Conservation (phyloP, 2,888 invertebrate species). For the Melinaea marsaeus region DNA sequence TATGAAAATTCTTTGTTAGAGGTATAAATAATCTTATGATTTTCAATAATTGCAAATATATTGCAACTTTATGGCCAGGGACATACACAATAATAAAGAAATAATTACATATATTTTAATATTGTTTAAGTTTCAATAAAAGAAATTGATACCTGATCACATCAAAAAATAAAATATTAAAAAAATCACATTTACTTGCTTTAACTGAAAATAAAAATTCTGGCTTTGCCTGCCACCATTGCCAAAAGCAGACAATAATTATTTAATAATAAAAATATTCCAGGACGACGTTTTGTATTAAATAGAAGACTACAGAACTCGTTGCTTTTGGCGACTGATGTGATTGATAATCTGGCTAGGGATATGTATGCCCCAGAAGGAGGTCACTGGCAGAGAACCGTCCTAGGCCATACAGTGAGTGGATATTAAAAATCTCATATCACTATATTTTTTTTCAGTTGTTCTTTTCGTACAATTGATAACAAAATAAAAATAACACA, state of each 20-base stretch:
- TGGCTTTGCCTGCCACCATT: not conserved
- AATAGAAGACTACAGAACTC: slow-evolving; percentile 43
- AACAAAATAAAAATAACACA: not conserved
- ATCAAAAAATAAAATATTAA: no score
- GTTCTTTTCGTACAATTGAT: not conserved
- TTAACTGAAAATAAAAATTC: slow-evolving; percentile 10
- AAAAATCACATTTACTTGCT: not conserved
- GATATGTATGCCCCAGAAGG: slow-evolving; percentile 42
- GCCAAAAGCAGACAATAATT: slow-evolving; percentile 38
- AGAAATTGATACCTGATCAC: no score
- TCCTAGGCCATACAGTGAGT: slow-evolving; percentile 54
- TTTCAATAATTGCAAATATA: no score
- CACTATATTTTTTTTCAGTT: not conserved
- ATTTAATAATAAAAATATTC: slow-evolving; percentile 5
- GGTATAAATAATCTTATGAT: no score
- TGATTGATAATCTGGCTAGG: slow-evolving; percentile 46
- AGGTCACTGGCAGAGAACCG: slow-evolving; percentile 43
- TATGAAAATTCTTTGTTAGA: no score
- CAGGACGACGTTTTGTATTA: slow-evolving; percentile 31
- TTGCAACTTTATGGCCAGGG: no score
- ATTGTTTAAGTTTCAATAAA: no score
- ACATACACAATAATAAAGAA: no score
- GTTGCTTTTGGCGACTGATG: slow-evolving; percentile 42
- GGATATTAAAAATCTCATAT: no score
- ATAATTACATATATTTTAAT: no score